These are phyloP conservation scores for Ophioderma brevispina DNA, from an alignment of 35 echinoderm and acorn worm genomes.

Conservation along the genomic window DNA sequence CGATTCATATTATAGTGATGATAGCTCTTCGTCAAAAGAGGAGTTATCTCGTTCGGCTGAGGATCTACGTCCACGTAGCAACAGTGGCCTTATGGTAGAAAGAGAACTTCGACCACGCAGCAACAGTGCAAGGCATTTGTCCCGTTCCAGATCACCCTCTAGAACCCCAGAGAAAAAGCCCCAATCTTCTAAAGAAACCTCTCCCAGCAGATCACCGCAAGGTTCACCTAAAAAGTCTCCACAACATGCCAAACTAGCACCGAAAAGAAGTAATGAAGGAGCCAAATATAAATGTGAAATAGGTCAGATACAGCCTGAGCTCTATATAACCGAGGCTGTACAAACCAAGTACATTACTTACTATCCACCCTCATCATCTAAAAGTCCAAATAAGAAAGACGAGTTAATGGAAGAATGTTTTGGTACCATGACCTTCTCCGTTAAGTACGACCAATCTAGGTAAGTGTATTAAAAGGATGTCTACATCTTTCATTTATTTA, in stretches of 20 bases:
- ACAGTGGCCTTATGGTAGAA: background rate
- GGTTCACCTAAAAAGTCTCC: constrained; percentile 7
- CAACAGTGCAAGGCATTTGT: background rate
- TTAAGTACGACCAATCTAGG: constrained; percentile 30
- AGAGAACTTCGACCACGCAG: background rate
- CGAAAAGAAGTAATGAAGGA: background rate
- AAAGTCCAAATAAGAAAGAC: constrained; percentile 32
- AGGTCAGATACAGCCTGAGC: constrained; percentile 34
- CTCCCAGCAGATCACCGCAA: constrained; percentile 14
- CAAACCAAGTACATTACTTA: background rate
- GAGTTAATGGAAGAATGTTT: constrained; percentile 23
- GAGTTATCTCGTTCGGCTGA: background rate
- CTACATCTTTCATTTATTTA: too few relatives aligned
- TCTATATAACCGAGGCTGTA: constrained; percentile 23
- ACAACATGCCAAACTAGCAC: constrained; percentile 21
- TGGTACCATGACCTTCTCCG: constrained; percentile 20
- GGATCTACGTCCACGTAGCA: background rate
- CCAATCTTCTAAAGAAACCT: background rate
- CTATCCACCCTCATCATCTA: background rate
- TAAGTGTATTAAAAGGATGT: too few relatives aligned
- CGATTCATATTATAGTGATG: background rate
- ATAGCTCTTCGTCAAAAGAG: background rate
- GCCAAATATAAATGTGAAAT: background rate
- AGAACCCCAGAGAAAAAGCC: background rate
- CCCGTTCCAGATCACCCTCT: background rate